phyloP scores from a whole-genome alignment of 2,113 vertebrate species.

The Lepus timidus region DNA sequence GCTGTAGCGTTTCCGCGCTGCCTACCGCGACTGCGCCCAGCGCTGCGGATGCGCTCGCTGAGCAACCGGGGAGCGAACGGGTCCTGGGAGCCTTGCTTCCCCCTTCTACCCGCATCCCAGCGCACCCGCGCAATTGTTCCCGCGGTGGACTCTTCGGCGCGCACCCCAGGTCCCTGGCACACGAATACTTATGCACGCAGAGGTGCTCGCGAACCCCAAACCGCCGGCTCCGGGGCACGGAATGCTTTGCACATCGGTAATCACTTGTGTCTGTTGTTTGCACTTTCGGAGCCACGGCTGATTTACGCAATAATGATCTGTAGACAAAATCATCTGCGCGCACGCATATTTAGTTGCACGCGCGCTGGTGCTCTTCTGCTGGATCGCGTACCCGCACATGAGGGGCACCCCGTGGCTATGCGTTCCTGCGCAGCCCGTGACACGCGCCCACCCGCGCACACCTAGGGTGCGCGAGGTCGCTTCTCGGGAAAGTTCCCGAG shows the following conservation, averaged over 20 bases:
- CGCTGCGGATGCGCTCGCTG: neutral
- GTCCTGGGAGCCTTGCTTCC: neutral
- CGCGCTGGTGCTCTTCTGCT: neutral
- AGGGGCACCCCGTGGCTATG: neutral
- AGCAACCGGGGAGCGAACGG: neutral
- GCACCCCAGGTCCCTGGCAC: neutral
- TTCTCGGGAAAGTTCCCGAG: neutral
- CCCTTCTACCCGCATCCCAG: neutral
- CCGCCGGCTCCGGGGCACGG: neutral
- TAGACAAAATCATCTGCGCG: neutral
- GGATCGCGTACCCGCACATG: accelerated
- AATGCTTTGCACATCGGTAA: neutral
- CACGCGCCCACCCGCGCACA: neutral
- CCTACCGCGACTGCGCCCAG: neutral
- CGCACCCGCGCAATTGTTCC: neutral
- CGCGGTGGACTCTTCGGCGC: neutral
- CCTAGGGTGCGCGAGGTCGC: neutral
- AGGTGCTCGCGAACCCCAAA: neutral
- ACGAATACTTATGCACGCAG: neutral
- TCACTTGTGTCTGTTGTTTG: neutral
- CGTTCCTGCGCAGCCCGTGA: neutral
- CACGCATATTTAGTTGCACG: neutral
- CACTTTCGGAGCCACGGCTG: neutral
- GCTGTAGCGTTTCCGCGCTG: neutral
- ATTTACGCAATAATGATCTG: neutral